These are phyloP conservation scores for Ceratoteleas bidentatus DNA, from an alignment of 1,140 invertebrate genomes.

Conservation along the genomic window DNA sequence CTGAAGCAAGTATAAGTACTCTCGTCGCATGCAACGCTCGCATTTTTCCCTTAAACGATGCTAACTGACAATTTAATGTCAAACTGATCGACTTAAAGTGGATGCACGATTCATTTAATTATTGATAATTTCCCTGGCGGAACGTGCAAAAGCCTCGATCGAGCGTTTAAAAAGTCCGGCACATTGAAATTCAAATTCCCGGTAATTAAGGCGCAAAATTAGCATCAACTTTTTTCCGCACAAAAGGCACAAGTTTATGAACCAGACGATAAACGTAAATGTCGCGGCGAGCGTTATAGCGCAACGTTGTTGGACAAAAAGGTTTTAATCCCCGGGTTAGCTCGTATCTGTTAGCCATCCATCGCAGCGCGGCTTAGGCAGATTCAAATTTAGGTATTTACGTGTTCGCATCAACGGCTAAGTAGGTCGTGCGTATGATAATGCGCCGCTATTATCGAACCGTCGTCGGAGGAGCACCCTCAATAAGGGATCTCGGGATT, in stretches of 20 bases:
- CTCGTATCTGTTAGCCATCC: constrained; percentile 42
- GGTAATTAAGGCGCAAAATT: not conserved
- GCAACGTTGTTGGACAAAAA: constrained; percentile 25
- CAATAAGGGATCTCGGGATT: constrained; percentile 73
- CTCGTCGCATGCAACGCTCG: too few relatives aligned
- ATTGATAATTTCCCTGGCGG: too few relatives aligned
- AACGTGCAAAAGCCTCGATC: too few relatives aligned
- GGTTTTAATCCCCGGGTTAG: constrained; percentile 29
- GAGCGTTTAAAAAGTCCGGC: too few relatives aligned
- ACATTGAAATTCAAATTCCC: not conserved
- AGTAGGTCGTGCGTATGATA: constrained; percentile 80
- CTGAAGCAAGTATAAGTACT: too few relatives aligned
- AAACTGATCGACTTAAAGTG: too few relatives aligned
- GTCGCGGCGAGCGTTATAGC: constrained; percentile 1
- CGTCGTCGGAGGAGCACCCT: constrained; percentile 57
- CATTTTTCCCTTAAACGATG: too few relatives aligned
- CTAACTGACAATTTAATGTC: too few relatives aligned
- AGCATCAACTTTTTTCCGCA: not conserved
- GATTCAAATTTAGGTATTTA: constrained; percentile 57
- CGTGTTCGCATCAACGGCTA: constrained; percentile 63
- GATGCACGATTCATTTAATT: too few relatives aligned
- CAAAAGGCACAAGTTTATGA: not conserved
- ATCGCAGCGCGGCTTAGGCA: constrained; percentile 39
- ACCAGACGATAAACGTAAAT: not conserved
- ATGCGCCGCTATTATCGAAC: constrained; percentile 75